A percentile compares a stretch with the other conserved stretches of the same genome.
These are phyloP conservation scores for Lasaia peninsularis DNA, from an alignment of 1,140 invertebrate species.

Conservation along the genomic window DNA sequence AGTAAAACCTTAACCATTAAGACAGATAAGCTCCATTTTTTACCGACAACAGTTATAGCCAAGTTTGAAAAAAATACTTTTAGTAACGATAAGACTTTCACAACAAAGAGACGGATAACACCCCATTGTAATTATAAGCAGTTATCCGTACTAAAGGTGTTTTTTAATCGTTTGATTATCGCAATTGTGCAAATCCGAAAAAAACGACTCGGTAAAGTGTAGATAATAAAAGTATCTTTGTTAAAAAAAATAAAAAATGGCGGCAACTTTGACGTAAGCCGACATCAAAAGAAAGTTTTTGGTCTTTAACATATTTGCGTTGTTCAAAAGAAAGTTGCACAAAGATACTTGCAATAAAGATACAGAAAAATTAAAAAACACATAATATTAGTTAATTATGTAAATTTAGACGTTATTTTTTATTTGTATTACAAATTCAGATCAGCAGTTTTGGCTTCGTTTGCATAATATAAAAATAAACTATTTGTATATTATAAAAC, in stretches of 20 bases:
- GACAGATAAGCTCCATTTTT: background rate
- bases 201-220: background rate
- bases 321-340: background rate
- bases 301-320: background rate
- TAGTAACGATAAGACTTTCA: background rate
- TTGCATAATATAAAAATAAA: background rate
- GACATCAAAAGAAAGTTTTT: slow-evolving; percentile 6
- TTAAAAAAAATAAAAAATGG: background rate
- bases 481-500: background rate
- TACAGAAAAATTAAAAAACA: background rate
- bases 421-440: background rate
- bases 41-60: background rate
- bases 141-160: background rate
- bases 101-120: background rate
- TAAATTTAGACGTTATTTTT: background rate
- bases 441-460: background rate
- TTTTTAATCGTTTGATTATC: slow-evolving; percentile 10
- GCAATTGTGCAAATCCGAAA: slow-evolving; percentile 9
- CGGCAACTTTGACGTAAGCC: background rate
- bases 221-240: background rate
- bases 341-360: background rate
- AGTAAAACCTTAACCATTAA: background rate
- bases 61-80: background rate
- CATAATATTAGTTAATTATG: background rate
- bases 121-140: background rate